Conservation (phyloP, 1,140 invertebrate species). For the Heliconius hewitsoni region DNA sequence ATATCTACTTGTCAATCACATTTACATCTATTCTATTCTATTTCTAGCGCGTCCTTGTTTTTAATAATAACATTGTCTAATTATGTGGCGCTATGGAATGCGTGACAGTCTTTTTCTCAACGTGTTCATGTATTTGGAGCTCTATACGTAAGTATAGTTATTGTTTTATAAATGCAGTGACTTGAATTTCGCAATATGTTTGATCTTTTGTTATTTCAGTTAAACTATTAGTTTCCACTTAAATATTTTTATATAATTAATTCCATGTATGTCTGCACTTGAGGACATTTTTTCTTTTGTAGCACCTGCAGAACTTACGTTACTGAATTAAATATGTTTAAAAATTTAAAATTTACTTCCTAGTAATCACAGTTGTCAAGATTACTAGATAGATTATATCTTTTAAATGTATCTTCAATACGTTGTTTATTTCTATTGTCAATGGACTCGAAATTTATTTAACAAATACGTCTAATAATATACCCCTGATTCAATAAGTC, state of each 20-base stretch:
- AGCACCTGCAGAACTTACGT: too few relatives aligned
- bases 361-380: too few relatives aligned
- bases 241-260: too few relatives aligned
- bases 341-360: too few relatives aligned
- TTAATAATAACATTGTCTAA: constrained; percentile 56
- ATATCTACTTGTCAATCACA: constrained; percentile 65
- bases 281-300: too few relatives aligned
- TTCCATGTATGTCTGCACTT: too few relatives aligned
- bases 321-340: too few relatives aligned
- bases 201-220: neutral
- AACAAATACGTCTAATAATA: constrained; percentile 29
- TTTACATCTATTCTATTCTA: constrained; percentile 54
- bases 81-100: constrained; percentile 41
- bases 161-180: too few relatives aligned
- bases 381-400: too few relatives aligned
- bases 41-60: constrained; percentile 54
- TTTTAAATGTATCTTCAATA: neutral
- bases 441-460: neutral
- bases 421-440: neutral
- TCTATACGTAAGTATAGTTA: neutral
- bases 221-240: neutral
- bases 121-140: neutral
- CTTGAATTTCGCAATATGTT: too few relatives aligned
- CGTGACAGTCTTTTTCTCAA: constrained; percentile 17
- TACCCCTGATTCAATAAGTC: constrained; percentile 47